These are phyloP conservation scores for Tachypleus tridentatus DNA, from an alignment of 1,140 invertebrate species.

Conservation along the genomic window DNA sequence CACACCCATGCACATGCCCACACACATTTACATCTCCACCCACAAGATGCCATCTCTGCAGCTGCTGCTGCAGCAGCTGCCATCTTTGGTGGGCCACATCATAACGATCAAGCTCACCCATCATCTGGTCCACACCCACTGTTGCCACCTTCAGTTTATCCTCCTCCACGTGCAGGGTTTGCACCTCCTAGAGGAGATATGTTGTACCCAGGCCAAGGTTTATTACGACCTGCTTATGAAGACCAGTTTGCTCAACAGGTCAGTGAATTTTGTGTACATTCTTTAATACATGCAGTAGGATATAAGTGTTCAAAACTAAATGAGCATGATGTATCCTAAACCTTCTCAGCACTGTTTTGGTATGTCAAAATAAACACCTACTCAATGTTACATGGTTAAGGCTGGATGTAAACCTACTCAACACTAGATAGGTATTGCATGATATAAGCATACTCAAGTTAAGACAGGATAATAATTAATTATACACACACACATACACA, in stretches of 20 bases:
- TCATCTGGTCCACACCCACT: conserved; percentile 26
- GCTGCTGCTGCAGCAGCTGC: conserved; percentile 45
- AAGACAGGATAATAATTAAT: too few relatives aligned
- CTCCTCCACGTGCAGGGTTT: conserved; percentile 10
- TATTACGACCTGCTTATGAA: conserved; percentile 59
- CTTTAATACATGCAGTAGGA: too few relatives aligned
- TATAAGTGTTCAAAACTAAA: neutral
- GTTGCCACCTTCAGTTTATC: conserved; percentile 24
- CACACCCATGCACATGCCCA: conserved; percentile 60
- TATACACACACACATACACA: too few relatives aligned
- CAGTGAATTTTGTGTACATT: conserved; percentile 16
- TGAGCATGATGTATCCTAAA: neutral
- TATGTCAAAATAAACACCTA: too few relatives aligned
- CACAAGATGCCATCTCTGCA: conserved; percentile 42
- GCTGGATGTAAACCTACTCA: too few relatives aligned
- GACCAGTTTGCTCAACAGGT: conserved; percentile 70
- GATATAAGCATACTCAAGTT: too few relatives aligned
- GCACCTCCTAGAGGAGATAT: conserved; percentile 14
- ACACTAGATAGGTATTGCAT: too few relatives aligned
- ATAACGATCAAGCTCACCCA: too few relatives aligned
- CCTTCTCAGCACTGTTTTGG: neutral
- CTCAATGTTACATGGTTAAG: too few relatives aligned
- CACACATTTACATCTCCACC: conserved; percentile 77
- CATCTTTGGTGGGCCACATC: conserved; percentile 25
- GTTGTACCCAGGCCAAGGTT: conserved; percentile 48